phyloP scores from a whole-genome alignment of 2,113 vertebrate species.

The Albula goreensis region DNA sequence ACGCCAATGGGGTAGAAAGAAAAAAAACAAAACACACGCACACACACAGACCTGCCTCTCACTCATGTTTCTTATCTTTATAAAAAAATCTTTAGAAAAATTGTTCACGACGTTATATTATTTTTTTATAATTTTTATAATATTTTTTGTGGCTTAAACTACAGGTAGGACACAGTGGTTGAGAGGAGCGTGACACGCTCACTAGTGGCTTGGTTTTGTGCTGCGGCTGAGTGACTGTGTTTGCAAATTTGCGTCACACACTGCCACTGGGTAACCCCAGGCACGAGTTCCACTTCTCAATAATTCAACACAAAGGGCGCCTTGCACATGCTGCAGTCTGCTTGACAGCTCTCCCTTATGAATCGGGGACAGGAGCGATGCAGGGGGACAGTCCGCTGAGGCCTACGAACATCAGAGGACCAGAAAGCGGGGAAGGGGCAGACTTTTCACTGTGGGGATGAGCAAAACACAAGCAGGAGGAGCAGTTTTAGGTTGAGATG shows the following conservation, averaged over 20 bases:
- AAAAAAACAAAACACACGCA: too few relatives aligned
- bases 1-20: not conserved
- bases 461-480: not conserved
- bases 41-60: not conserved
- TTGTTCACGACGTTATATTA: not conserved
- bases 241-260: not conserved
- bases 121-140: too few relatives aligned
- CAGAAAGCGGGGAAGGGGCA: too few relatives aligned
- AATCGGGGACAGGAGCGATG: not conserved
- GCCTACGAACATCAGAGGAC: too few relatives aligned
- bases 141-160: not conserved
- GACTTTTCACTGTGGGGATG: too few relatives aligned
- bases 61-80: not conserved
- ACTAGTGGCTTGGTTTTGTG: not conserved
- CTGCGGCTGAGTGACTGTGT: not conserved
- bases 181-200: not conserved
- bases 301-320: slow-evolving; percentile 33
- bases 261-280: slow-evolving; percentile 33
- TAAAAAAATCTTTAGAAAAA: not conserved
- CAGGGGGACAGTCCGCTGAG: too few relatives aligned
- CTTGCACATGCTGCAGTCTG: not conserved
- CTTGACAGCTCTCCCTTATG: too few relatives aligned
- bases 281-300: slow-evolving; percentile 33
- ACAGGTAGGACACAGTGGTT: not conserved
- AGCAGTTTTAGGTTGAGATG: too few relatives aligned